These are phyloP conservation scores for Emydocephalus ijimae DNA, from an alignment of 2,113 vertebrate genomes.

Conservation along the genomic window DNA sequence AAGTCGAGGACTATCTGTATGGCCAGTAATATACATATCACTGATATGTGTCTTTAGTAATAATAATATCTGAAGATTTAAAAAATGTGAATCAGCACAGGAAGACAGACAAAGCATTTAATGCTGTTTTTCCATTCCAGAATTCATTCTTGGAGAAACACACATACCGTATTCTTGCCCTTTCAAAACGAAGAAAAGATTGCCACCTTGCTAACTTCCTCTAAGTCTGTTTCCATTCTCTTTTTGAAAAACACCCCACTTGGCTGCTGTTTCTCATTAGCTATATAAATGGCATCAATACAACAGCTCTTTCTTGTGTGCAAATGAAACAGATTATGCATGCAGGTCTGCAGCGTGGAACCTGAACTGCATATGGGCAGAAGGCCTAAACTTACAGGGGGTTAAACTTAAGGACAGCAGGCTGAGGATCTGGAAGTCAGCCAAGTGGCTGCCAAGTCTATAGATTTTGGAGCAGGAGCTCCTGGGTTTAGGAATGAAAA, in stretches of 20 bases:
- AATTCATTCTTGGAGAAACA: background rate
- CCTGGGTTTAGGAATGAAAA: conserved; percentile 48
- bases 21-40: background rate
- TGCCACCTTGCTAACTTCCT: background rate
- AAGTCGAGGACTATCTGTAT: background rate
- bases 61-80: background rate
- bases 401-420: conserved; percentile 31
- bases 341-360: rapidly evolving
- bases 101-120: background rate
- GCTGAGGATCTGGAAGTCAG: conserved; percentile 17
- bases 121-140: background rate
- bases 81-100: background rate
- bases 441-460: conserved; percentile 58
- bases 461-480: conserved; percentile 63
- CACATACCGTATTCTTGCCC: background rate
- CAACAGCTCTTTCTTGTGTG: rapidly evolving
- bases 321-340: rapidly evolving
- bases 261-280: background rate
- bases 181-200: background rate
- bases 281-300: background rate
- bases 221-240: background rate
- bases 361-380: background rate
- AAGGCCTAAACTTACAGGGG: background rate
- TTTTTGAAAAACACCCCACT: background rate
- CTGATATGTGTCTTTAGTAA: background rate